A percentile compares a stretch with the other conserved stretches of the same genome.
phyloP scores from a whole-genome alignment of 1,140 invertebrate genomes.

The Pentalonia nigronervosa region DNA sequence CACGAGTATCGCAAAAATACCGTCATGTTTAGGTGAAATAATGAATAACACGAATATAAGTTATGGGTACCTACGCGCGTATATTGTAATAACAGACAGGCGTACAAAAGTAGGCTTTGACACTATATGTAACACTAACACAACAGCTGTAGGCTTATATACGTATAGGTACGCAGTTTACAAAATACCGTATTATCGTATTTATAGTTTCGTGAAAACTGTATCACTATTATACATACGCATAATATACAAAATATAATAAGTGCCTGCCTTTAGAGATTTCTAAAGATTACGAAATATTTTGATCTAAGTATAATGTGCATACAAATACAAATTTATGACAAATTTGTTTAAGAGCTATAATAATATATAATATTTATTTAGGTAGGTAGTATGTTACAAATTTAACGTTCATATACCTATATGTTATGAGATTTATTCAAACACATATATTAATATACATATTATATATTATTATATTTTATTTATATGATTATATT shows the following conservation, averaged over 20 bases:
- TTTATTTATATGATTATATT: background rate
- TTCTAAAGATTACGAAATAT: conserved; percentile 20
- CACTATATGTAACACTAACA: conserved; percentile 10
- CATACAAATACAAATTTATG: background rate
- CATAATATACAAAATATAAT: background rate
- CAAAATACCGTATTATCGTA: background rate
- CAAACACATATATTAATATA: background rate
- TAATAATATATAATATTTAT: background rate
- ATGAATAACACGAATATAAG: background rate
- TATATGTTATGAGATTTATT: background rate
- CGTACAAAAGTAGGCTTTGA: conserved; percentile 18
- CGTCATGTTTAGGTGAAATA: background rate
- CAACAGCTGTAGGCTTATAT: background rate
- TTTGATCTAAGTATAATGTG: background rate
- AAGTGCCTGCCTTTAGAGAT: background rate
- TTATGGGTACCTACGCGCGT: background rate
- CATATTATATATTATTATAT: background rate
- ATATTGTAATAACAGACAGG: background rate
- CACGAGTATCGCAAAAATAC: background rate
- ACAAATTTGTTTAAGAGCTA: background rate
- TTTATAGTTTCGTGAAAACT: background rate
- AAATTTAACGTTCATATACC: background rate
- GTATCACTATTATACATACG: background rate
- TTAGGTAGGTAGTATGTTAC: background rate
- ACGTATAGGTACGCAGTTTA: background rate